These are phyloP conservation scores for Anastatus disparis DNA, from an alignment of 1,140 invertebrate genomes.

Conservation along the genomic window DNA sequence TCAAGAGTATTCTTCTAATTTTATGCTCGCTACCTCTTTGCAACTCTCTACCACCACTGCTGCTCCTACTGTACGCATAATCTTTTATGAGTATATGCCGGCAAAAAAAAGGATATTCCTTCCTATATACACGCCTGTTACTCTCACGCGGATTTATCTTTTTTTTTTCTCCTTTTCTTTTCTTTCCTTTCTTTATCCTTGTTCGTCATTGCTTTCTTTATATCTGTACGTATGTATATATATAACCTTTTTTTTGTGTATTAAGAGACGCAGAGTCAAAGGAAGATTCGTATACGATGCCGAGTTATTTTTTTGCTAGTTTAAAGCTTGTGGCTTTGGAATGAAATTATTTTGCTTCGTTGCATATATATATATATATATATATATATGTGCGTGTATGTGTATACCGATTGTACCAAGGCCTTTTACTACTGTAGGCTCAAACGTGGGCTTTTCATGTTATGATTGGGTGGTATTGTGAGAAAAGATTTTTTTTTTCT, in stretches of 20 bases:
- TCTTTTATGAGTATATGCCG: constrained; percentile 51
- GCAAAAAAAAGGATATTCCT: not conserved
- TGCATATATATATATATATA: no score
- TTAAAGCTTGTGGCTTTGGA: no score
- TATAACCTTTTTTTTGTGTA: no score
- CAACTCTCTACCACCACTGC: not conserved
- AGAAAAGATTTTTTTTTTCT: no score
- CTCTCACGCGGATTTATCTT: constrained; percentile 44
- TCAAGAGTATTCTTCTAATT: constrained; percentile 58
- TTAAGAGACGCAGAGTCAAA: constrained; percentile 29
- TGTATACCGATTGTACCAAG: no score
- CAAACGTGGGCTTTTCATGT: no score
- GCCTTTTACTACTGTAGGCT: no score
- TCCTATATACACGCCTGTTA: not conserved
- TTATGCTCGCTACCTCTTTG: constrained; percentile 48
- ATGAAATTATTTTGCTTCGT: constrained; percentile 34
- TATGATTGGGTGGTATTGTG: no score
- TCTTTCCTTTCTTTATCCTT: not conserved
- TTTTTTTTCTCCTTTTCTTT: constrained; percentile 26
- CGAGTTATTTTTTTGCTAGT: not conserved
- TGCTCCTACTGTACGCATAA: constrained; percentile 29
- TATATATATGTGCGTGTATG: no score
- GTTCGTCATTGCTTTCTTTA: not conserved
- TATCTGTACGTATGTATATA: constrained; percentile 25
- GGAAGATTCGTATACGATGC: not conserved